Conservation (phyloP, 1,140 invertebrate species). For the Lasioglossum baleicum region DNA sequence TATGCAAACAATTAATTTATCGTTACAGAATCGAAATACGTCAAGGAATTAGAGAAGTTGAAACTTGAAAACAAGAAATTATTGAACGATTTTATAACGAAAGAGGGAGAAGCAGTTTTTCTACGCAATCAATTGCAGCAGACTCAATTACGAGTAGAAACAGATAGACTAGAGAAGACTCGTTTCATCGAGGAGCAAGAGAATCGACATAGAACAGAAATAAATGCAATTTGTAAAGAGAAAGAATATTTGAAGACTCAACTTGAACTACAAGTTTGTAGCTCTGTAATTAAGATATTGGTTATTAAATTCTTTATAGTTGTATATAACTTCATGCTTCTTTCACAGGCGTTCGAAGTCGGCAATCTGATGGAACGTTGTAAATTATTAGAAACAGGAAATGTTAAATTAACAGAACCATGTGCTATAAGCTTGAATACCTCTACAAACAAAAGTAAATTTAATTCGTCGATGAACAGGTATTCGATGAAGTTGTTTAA, state of each 20-base stretch:
- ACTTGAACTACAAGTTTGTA: conserved; percentile 67
- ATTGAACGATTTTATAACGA: conserved; percentile 66
- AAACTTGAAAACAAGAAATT: conserved; percentile 68
- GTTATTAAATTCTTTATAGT: not conserved
- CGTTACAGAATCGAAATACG: conserved; percentile 45
- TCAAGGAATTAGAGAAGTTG: conserved; percentile 64
- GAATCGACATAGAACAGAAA: conserved; percentile 57
- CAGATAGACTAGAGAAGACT: conserved; percentile 64
- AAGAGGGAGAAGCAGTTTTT: conserved; percentile 71
- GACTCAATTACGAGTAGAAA: conserved; percentile 59
- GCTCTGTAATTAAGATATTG: not conserved
- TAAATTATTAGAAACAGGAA: conserved; percentile 67
- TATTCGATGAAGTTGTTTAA: conserved; percentile 1
- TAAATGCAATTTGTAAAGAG: conserved; percentile 65
- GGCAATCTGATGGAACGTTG: conserved; percentile 65
- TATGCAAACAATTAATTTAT: not conserved
- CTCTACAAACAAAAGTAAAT: conserved; percentile 28
- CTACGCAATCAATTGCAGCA: conserved; percentile 68
- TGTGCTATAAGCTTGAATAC: conserved; percentile 35
- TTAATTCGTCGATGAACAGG: conserved; percentile 15
- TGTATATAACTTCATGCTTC: conserved; percentile 11
- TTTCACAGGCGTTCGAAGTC: conserved; percentile 63
- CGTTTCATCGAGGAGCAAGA: conserved; percentile 66
- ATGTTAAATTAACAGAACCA: conserved; percentile 69
- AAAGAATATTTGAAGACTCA: conserved; percentile 69